Evolutionary conservation across 2,113 vertebrate species (phyloP).

Genomic region (Aix galericulata): DNA sequence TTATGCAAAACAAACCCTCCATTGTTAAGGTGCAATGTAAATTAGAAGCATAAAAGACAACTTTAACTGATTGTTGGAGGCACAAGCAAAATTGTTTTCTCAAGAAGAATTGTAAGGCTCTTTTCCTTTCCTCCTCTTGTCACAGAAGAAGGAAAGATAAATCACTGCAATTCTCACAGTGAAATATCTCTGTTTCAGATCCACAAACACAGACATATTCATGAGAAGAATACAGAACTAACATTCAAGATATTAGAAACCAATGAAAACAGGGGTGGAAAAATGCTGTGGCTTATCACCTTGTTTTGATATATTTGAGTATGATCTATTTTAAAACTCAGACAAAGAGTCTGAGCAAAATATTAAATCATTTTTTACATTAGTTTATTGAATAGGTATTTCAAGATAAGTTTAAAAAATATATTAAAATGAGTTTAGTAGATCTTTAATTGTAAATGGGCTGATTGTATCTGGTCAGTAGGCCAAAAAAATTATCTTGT

Average conservation of each 20-base stretch:
- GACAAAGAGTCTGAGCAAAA: background rate
- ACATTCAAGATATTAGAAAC: background rate
- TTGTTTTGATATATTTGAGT: background rate
- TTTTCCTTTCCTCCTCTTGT: background rate
- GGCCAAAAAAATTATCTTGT: background rate
- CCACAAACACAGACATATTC: background rate
- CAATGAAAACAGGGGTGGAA: background rate
- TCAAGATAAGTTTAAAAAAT: background rate
- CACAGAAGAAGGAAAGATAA: background rate
- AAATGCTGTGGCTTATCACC: background rate
- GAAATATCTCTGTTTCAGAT: background rate
- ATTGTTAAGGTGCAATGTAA: background rate
- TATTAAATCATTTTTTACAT: background rate
- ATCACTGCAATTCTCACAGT: background rate
- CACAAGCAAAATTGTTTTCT: background rate
- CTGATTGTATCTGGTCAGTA: background rate
- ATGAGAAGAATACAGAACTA: background rate
- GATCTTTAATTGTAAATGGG: background rate
- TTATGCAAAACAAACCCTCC: background rate
- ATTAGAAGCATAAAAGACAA: background rate
- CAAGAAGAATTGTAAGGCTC: background rate
- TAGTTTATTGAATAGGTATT: background rate
- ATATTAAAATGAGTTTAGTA: background rate
- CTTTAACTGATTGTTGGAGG: background rate
- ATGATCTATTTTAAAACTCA: background rate